A percentile compares a stretch with the other conserved stretches of the same genome.
Evolutionary conservation across 2,113 vertebrate genomes (phyloP).

Genomic region (Onychorhynchus coronatus): DNA sequence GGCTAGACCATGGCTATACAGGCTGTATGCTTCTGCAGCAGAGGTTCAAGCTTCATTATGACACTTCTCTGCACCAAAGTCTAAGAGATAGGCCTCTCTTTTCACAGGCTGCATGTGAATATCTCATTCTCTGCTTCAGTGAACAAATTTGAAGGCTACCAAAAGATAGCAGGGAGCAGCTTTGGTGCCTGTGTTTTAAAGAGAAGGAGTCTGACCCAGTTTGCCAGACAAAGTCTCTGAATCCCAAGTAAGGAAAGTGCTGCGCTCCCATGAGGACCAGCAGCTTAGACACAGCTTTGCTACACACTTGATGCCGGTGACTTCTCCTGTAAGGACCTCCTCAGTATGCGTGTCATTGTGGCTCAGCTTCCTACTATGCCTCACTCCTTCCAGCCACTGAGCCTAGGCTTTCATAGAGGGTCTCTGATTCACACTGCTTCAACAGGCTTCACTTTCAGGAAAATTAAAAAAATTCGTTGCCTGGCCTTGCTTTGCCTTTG

Average conservation of each 20-base stretch:
- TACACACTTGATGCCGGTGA: neutral
- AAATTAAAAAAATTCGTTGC: accelerated
- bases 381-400: neutral
- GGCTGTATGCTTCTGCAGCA: neutral
- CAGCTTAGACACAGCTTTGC: neutral
- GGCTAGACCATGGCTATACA: accelerated
- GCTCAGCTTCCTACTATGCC: neutral
- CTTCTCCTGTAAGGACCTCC: neutral
- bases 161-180: neutral
- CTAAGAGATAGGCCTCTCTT: neutral
- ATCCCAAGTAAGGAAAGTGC: neutral
- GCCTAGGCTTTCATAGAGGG: neutral
- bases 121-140: neutral
- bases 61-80: neutral
- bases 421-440: neutral
- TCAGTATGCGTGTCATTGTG: neutral
- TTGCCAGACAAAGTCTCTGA: neutral
- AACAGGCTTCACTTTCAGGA: neutral
- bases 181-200: neutral
- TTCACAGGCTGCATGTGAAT: neutral
- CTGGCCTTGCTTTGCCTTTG: neutral
- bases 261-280: neutral
- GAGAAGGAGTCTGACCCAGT: neutral
- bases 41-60: neutral
- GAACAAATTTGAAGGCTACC: neutral